These are phyloP conservation scores for Eupithecia exiguata DNA, from an alignment of 2,888 invertebrate genomes.

Conservation along the genomic window DNA sequence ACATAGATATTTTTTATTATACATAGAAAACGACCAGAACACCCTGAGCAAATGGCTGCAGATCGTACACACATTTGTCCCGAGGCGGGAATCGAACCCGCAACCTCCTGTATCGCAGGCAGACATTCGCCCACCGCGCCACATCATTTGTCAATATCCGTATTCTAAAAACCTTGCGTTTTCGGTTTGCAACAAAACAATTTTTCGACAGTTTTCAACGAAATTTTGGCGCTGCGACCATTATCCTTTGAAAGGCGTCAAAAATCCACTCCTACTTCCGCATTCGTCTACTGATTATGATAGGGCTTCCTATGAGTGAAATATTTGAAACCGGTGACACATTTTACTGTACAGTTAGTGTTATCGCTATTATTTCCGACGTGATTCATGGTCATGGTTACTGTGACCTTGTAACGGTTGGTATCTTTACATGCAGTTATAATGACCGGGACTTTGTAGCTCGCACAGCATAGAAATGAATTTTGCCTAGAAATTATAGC, in stretches of 20 bases:
- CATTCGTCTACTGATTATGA: neutral
- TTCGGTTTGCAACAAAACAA: neutral
- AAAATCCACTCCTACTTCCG: neutral
- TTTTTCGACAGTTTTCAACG: neutral
- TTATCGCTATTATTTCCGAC: slow-evolving; percentile 1
- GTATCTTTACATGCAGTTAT: slow-evolving; percentile 1
- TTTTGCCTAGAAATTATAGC: too few relatives aligned
- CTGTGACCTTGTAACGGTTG: slow-evolving; percentile 23
- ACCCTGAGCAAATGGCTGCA: too few relatives aligned
- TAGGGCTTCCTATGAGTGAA: neutral
- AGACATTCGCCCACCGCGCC: too few relatives aligned
- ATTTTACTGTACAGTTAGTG: slow-evolving; percentile 1
- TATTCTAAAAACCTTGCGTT: neutral
- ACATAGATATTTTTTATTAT: too few relatives aligned
- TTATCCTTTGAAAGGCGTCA: neutral
- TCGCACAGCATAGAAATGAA: neutral
- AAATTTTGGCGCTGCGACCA: neutral
- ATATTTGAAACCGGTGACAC: neutral
- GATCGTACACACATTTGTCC: too few relatives aligned
- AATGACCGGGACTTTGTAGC: neutral
- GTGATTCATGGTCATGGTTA: slow-evolving; percentile 44
- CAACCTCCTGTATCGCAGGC: too few relatives aligned
- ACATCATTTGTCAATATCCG: too few relatives aligned
- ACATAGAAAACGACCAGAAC: too few relatives aligned
- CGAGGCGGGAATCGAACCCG: too few relatives aligned